phyloP scores from a whole-genome alignment of 2,113 vertebrate genomes.

The Hirundichthys speculiger region DNA sequence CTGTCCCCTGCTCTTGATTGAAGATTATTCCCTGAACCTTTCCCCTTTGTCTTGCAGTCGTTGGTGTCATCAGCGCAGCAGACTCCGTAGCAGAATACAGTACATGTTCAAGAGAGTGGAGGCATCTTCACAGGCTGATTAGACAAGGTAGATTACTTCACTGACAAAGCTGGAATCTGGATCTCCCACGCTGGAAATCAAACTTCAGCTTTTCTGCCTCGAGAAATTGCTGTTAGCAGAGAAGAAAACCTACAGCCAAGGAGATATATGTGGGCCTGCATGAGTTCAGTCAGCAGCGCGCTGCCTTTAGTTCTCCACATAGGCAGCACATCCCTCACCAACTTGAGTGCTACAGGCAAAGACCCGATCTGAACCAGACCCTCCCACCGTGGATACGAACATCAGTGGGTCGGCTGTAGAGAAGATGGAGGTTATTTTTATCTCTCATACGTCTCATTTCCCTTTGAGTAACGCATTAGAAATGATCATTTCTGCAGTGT shows the following conservation, averaged over 20 bases:
- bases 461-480: too few species aligned
- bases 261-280: conserved; percentile 45
- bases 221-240: conserved; percentile 32
- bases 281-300: conserved; percentile 16
- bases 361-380: neutral
- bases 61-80: too few species aligned
- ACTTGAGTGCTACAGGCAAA: too few species aligned
- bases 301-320: conserved; percentile 19
- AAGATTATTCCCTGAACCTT: too few species aligned
- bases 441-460: too few species aligned
- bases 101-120: neutral
- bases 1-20: too few species aligned
- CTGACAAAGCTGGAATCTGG: conserved; percentile 25
- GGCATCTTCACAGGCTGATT: conserved; percentile 6
- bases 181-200: conserved; percentile 48
- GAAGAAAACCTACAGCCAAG: conserved; percentile 20
- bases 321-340: neutral
- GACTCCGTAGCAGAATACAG: neutral
- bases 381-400: conserved; percentile 13
- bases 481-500: neutral
- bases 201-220: conserved; percentile 37
- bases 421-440: neutral
- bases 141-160: conserved; percentile 12
- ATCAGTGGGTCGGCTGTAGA: neutral
- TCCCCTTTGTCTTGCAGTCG: too few species aligned